Evolutionary conservation across 2,888 invertebrate species (phyloP), one percentile per base, ranked within the genome.

Genomic region (Eremobia ochroleuca): DNA sequence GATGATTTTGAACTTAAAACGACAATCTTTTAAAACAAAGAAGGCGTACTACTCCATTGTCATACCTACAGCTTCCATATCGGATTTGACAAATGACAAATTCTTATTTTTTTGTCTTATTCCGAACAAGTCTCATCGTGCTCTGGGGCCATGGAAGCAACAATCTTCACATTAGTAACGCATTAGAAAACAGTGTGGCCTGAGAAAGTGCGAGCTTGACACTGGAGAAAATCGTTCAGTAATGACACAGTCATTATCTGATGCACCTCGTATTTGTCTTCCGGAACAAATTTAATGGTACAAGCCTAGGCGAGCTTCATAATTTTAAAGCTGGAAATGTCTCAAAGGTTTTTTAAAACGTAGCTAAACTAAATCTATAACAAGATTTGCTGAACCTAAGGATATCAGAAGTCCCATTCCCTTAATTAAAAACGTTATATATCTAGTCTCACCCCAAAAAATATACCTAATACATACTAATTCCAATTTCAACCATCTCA

Each of bases 141-240:
- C 46, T 37, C 4, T 13, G 43, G 5, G 28, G 1, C 28, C 62
- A 59, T 55, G 18, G 46, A 49, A 15, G 37, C 49, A 25, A 71
- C 64, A 81, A 88, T 88, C 76, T 79, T 87, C 62, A 64, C 64
- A 69, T 88, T 87, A 70, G 81, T 72, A 49, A 79, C 77, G 88
- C 85, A 67, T 81, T 88, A 88, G 85, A 87, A 79, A 77, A 70
- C 59, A 25, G 37, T 62, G 66, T 52, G 40, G 65, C 15, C 65
- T 67, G 75, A 71, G 79, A 87, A 87, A 81, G 79, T 74, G 73
- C 11, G 34, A 49, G 34, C 28, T 66, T 61, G 67, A 68, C 73
- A 72, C 61, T 73, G 11, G 52, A 74, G 85, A 74, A 73, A 81
- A 85, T 85, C 3, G 55, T 37, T 52, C 65, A 59, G 55, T 77